Percentiles rank a stretch among this genome's conserved stretches.
These are phyloP conservation scores for Andinoacara biseriatus DNA, from an alignment of 2,113 vertebrate species.

Conservation along the genomic window DNA sequence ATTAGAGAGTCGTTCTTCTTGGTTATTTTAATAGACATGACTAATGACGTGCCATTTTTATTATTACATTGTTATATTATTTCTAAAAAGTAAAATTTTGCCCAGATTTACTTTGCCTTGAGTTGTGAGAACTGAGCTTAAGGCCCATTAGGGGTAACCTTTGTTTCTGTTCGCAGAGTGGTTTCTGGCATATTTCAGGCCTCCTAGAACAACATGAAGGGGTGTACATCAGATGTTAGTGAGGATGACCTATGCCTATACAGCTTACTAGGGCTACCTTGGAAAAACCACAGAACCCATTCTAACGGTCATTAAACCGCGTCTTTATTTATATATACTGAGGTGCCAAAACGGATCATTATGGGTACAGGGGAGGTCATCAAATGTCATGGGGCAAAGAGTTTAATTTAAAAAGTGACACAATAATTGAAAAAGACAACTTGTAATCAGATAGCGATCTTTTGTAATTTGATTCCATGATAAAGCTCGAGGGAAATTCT, in stretches of 20 bases:
- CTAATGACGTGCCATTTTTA: neutral
- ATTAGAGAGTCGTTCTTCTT: neutral
- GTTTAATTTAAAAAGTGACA: neutral
- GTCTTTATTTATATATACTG: too few species aligned
- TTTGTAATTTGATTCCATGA: neutral
- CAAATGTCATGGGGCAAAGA: neutral
- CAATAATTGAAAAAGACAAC: neutral
- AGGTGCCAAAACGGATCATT: too few species aligned
- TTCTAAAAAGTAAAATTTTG: neutral
- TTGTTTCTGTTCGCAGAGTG: too few species aligned
- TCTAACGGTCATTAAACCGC: too few species aligned
- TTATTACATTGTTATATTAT: neutral
- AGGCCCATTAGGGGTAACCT: neutral
- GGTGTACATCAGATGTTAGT: neutral
- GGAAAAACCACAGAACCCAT: too few species aligned
- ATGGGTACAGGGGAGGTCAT: neutral
- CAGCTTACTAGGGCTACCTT: too few species aligned
- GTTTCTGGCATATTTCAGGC: neutral
- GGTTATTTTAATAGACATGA: too few species aligned
- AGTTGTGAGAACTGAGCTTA: neutral
- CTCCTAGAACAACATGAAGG: neutral
- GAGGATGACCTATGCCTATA: too few species aligned
- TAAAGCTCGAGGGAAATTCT: neutral
- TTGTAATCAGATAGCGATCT: neutral
- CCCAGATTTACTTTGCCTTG: neutral